Evolutionary conservation across 2,888 invertebrate genomes (phyloP).

Genomic region (Brachypalpus laphriformis): DNA sequence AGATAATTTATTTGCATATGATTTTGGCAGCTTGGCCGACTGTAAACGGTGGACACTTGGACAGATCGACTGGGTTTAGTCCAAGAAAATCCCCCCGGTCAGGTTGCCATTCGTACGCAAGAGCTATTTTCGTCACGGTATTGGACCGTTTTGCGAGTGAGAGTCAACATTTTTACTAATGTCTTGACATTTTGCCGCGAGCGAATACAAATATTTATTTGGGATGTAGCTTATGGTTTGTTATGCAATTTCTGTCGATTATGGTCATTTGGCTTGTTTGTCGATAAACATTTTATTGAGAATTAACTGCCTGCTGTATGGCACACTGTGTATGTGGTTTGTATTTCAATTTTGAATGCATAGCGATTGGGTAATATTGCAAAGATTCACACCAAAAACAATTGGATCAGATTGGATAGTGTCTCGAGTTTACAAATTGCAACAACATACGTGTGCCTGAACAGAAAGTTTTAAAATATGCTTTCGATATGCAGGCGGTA

Average conservation of each 20-base stretch:
- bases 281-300: background rate
- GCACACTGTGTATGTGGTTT: background rate
- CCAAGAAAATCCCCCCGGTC: background rate
- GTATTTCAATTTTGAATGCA: background rate
- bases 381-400: background rate
- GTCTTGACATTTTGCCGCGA: conserved; percentile 1
- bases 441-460: background rate
- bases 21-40: conserved; percentile 21
- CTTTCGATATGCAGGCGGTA: background rate
- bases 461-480: too few relatives aligned
- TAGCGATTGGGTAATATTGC: background rate
- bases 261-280: background rate
- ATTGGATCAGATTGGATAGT: background rate
- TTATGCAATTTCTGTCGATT: conserved; percentile 13
- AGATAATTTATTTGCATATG: conserved; percentile 39
- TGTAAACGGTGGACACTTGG: background rate
- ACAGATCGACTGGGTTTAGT: background rate
- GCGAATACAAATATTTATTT: conserved; percentile 1
- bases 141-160: background rate
- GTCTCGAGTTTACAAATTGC: background rate
- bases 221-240: background rate
- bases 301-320: background rate
- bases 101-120: background rate
- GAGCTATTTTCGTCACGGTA: background rate
- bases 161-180: conserved; percentile 5